A percentile compares a stretch with the other conserved stretches of the same genome.
These are phyloP conservation scores for Passer montanus DNA, from an alignment of 2,113 vertebrate species.

Conservation along the genomic window DNA sequence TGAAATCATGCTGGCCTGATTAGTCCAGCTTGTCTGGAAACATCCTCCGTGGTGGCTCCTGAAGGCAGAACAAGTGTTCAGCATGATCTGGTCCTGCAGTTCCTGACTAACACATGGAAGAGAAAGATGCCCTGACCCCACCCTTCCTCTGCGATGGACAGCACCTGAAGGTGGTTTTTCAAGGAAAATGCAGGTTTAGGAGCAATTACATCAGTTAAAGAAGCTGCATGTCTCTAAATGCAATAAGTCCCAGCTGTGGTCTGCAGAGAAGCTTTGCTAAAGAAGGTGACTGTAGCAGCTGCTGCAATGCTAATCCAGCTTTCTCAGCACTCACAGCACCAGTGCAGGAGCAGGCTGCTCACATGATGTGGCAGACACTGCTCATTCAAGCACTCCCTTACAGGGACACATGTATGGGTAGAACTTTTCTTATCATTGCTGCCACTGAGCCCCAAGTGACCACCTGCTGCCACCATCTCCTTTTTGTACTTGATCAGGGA, in stretches of 20 bases:
- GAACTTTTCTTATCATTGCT: neutral
- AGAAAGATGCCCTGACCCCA: too few species aligned
- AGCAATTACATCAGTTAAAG: neutral
- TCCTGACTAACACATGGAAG: neutral
- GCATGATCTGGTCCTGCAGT: neutral
- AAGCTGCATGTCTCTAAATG: neutral
- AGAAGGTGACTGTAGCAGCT: neutral
- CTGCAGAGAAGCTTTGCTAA: conserved; percentile 9
- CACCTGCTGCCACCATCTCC: neutral
- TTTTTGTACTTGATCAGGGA: neutral
- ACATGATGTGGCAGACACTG: rapidly evolving
- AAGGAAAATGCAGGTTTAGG: neutral
- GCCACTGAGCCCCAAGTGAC: rapidly evolving
- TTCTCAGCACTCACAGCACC: neutral
- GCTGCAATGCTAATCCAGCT: neutral
- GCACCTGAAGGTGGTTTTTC: neutral
- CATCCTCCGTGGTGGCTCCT: neutral
- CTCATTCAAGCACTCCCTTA: neutral
- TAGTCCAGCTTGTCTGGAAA: neutral
- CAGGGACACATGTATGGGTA: neutral
- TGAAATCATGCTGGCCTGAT: neutral
- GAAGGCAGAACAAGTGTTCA: neutral
- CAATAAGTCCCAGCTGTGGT: neutral
- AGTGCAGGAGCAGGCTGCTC: neutral
- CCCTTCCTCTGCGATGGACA: neutral